Evolutionary conservation across 2,888 invertebrate genomes (phyloP), one percentile per base, ranked within the genome.

Genomic region (Trachelus tabidus): DNA sequence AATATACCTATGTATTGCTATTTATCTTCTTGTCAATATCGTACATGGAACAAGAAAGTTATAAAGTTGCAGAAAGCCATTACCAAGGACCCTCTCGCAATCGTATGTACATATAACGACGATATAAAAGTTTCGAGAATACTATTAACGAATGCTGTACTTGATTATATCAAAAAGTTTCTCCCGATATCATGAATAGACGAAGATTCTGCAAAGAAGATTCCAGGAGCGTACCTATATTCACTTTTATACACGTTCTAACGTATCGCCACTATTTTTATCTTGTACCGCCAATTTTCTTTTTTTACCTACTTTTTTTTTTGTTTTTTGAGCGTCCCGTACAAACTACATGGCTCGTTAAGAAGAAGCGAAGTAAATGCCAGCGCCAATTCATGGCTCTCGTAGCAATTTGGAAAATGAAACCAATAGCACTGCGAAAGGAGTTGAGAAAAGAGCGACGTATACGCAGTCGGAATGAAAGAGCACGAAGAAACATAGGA

Each of bases 401-500:
- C 33, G 31, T 69, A 68, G 34, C 33, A 34, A 33, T 37, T 35
- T 33, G 69, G 40, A 76, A 76, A 76, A 12, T 76, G 37, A 73
- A 15, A 30, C 34, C 34, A 73, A 77, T 73, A 37, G 56, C 56
- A 68, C 68, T 33, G 31, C 33, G 34, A 68, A 56, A 56, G 56
- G 56, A 56, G 56, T 56, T 71, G 78, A 80, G 79, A 78, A 79
- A 82, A 82, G 80, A 81, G 79, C 78, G 78, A 81, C 77, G 80
- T 80, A 82, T 76, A 80, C 73, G 75, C 34, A 75, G 80, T 68
- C 76, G 56, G 69, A 75, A 74, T 37, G 73, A 79, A 71, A 73
- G 56, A 76, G 76, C 76, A 75, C 78, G 80, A 78, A 80, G 78
- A 83, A 87, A 85, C 84, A 87, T 82, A 84, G 81, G 84, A 83